Percentiles rank a stretch among this genome's conserved stretches.
Conservation (phyloP, 1,140 invertebrate species). For the Conus betulinus region DNA sequence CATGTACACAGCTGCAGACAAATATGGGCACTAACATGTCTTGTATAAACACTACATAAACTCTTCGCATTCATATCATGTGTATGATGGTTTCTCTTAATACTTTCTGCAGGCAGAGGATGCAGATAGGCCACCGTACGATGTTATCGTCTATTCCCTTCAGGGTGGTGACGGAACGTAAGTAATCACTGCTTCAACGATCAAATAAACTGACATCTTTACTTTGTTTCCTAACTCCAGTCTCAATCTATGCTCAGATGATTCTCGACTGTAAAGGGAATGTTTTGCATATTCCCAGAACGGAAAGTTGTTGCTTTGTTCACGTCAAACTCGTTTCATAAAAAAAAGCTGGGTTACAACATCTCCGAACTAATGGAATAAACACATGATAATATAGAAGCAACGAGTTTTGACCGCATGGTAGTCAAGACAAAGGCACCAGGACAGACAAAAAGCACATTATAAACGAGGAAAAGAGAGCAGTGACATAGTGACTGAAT, state of each 20-base stretch:
- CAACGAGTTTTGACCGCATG: no score
- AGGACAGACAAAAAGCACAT: no score
- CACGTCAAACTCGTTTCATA: no score
- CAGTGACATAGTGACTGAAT: no score
- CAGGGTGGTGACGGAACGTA: slow-evolving; percentile 16
- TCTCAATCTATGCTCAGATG: not conserved
- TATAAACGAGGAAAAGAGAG: no score
- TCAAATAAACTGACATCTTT: not conserved
- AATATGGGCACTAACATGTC: not conserved
- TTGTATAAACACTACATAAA: not conserved
- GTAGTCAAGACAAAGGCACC: no score
- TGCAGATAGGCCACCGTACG: not conserved
- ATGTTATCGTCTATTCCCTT: not conserved
- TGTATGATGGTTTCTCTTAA: not conserved
- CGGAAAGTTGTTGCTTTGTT: not conserved
- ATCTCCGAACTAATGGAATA: no score
- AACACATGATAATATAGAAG: no score
- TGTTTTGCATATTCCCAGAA: no score
- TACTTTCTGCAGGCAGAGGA: not conserved
- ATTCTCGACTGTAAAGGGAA: not conserved
- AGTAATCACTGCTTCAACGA: not conserved
- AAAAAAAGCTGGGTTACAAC: no score
- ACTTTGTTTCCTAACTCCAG: not conserved
- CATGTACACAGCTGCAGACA: not conserved
- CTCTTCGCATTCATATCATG: not conserved